These are phyloP conservation scores for Corythoichthys haematopterus DNA, from an alignment of 2,113 vertebrate species.

Conservation along the genomic window DNA sequence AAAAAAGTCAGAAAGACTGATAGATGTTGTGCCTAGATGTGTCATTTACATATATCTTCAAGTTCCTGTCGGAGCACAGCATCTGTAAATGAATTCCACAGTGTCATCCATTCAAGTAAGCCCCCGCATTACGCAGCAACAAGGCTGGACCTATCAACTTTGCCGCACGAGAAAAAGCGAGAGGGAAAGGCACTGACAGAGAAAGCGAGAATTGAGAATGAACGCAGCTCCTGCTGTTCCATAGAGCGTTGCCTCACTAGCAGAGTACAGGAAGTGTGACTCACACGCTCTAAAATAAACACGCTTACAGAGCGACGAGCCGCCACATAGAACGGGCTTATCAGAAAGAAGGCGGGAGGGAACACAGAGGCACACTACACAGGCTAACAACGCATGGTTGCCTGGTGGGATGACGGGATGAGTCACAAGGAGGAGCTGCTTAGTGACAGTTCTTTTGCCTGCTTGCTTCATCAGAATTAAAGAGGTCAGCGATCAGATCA, in stretches of 20 bases:
- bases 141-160: conserved; percentile 48
- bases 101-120: conserved; percentile 57
- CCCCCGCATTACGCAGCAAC: conserved; percentile 56
- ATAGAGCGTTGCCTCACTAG: conserved; percentile 60
- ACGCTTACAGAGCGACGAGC: conserved; percentile 45
- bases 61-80: conserved; percentile 21
- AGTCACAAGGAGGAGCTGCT: conserved; percentile 20
- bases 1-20: conserved; percentile 7
- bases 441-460: neutral
- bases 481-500: neutral
- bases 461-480: neutral
- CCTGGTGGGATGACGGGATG: conserved; percentile 36
- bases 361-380: conserved; percentile 23
- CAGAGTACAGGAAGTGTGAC: conserved; percentile 69
- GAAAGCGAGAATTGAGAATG: conserved; percentile 66
- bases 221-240: conserved; percentile 66
- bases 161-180: conserved; percentile 22
- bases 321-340: conserved; percentile 41
- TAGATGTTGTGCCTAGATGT: conserved; percentile 7
- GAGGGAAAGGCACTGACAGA: conserved; percentile 41
- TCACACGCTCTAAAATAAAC: conserved; percentile 71
- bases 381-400: conserved; percentile 43
- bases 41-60: conserved; percentile 21
- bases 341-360: conserved; percentile 48
- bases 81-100: conserved; percentile 56